A percentile compares a stretch with the other conserved stretches of the same genome.
Evolutionary conservation across 2,113 vertebrate genomes (phyloP).

Genomic region (Phyllostomus discolor): DNA sequence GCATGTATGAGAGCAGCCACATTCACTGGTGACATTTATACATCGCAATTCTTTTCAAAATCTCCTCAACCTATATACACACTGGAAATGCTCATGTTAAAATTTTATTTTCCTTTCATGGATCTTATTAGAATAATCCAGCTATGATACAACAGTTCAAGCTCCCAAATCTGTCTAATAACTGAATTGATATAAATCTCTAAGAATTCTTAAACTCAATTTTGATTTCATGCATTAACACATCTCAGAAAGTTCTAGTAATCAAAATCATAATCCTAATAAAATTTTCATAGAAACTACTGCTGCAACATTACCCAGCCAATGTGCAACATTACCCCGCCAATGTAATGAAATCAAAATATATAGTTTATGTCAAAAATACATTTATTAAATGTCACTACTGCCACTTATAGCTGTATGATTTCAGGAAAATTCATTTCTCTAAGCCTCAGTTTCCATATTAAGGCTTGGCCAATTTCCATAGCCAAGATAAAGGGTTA

Average conservation of each 20-base stretch:
- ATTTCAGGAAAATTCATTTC: neutral
- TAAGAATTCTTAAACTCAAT: neutral
- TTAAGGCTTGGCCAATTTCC: no score
- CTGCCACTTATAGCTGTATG: neutral
- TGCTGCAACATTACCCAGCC: neutral
- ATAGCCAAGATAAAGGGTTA: neutral
- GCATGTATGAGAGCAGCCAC: slow-evolving; percentile 74
- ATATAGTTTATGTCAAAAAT: neutral
- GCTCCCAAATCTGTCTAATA: slow-evolving; percentile 6
- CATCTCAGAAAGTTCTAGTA: neutral
- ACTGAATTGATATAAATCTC: slow-evolving; percentile 25
- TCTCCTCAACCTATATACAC: slow-evolving; percentile 7
- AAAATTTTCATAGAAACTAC: slow-evolving; percentile 5
- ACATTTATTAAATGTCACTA: neutral
- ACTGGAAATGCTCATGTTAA: neutral
- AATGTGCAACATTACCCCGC: neutral
- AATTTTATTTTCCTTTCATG: slow-evolving; percentile 39
- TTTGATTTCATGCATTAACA: neutral
- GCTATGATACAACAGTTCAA: neutral
- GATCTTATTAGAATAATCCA: slow-evolving; percentile 21
- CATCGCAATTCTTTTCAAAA: slow-evolving; percentile 70
- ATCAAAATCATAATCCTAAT: slow-evolving; percentile 23
- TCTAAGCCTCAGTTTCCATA: neutral
- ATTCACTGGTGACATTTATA: slow-evolving; percentile 81
- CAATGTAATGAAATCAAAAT: neutral